A percentile compares a stretch with the other conserved stretches of the same genome.
phyloP scores from a whole-genome alignment of 1,140 invertebrate species.

The Drosophila mayri region DNA sequence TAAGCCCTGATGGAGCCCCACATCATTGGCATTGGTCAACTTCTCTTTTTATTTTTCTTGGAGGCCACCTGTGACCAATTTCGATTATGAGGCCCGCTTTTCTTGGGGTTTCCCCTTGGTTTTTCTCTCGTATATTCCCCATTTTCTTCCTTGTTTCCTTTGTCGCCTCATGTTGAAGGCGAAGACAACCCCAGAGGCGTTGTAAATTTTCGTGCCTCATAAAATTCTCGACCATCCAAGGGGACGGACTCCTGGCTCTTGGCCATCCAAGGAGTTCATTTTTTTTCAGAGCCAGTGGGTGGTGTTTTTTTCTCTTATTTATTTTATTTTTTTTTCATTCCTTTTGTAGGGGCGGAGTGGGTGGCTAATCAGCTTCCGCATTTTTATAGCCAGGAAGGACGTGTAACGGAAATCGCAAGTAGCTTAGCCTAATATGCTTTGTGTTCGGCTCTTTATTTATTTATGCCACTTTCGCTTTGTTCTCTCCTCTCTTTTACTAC shows the following conservation, averaged over 20 bases:
- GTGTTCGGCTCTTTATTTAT: constrained; percentile 81
- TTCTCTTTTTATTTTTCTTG: neutral
- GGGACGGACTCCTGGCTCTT: neutral
- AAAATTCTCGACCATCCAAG: constrained; percentile 67
- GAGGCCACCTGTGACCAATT: constrained; percentile 81
- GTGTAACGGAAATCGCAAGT: constrained; percentile 82
- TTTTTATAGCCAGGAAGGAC: constrained; percentile 72
- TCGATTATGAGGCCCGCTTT: constrained; percentile 78
- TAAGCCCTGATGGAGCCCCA: constrained; percentile 44
- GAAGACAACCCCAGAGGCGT: constrained; percentile 78
- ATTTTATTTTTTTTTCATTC: neutral
- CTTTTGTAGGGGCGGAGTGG: constrained; percentile 1
- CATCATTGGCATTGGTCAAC: constrained; percentile 54
- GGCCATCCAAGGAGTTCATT: constrained; percentile 49
- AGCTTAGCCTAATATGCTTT: constrained; percentile 84
- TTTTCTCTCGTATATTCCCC: neutral
- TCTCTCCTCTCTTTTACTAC: neutral
- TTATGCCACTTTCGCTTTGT: constrained; percentile 73
- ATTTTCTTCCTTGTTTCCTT: constrained; percentile 2
- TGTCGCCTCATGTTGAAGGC: constrained; percentile 34
- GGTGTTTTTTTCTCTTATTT: constrained; percentile 4
- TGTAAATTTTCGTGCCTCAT: constrained; percentile 82
- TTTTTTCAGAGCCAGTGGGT: constrained; percentile 14
- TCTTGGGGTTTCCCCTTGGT: constrained; percentile 2
- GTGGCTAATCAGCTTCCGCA: constrained; percentile 79